These are phyloP conservation scores for Listronotus bonariensis DNA, from an alignment of 1,140 invertebrate genomes.

Conservation along the genomic window DNA sequence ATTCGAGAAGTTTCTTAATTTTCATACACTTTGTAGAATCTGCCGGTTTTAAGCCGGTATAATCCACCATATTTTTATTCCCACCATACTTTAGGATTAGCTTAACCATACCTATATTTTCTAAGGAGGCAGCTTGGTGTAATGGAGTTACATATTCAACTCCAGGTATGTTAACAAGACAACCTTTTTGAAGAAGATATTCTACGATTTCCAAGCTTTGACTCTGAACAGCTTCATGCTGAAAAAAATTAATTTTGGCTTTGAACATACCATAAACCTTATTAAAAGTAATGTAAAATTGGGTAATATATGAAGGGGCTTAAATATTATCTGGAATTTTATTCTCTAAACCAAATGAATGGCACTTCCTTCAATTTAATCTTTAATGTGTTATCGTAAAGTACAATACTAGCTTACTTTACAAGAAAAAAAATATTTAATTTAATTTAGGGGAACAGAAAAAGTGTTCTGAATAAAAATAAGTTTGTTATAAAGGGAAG, in stretches of 20 bases:
- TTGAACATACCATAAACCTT: not conserved
- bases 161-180: conserved; percentile 69
- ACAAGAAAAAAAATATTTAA: too few species aligned
- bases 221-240: conserved; percentile 73
- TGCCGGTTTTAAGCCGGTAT: conserved; percentile 39
- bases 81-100: conserved; percentile 44
- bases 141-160: conserved; percentile 69
- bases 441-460: too few species aligned
- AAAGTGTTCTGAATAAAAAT: too few species aligned
- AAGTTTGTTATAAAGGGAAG: too few species aligned
- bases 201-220: conserved; percentile 64
- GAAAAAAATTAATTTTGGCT: conserved; percentile 4
- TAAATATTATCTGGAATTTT: too few species aligned
- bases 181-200: conserved; percentile 67
- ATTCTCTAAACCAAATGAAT: too few species aligned
- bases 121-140: conserved; percentile 66
- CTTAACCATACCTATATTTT: conserved; percentile 32
- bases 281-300: too few species aligned
- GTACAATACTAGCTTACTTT: too few species aligned
- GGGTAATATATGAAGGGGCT: too few species aligned
- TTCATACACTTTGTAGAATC: conserved; percentile 22
- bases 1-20: conserved; percentile 25
- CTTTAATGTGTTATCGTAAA: too few species aligned
- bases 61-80: conserved; percentile 30
- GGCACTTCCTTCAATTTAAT: too few species aligned